Percentiles rank a stretch among this genome's conserved stretches.
Conservation (phyloP, 1,140 invertebrate genomes). For the Cotesia glomerata region DNA sequence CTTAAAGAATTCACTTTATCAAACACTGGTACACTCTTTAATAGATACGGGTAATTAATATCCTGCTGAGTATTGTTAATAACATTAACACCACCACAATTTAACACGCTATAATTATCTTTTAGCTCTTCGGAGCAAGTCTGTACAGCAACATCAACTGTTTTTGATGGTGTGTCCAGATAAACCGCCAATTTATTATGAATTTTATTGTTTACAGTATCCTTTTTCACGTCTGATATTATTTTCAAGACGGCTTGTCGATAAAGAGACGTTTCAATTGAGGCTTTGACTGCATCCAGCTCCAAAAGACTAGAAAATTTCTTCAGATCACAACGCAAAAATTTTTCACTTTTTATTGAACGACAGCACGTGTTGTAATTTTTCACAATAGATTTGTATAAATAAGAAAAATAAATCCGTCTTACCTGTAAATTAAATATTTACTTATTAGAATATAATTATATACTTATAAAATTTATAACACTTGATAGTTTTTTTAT, state of each 20-base stretch:
- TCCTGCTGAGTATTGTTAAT: constrained; percentile 15
- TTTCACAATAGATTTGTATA: constrained; percentile 46
- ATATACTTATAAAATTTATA: too few species aligned
- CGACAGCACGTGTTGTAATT: constrained; percentile 45
- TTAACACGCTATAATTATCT: constrained; percentile 1
- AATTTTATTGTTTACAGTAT: constrained; percentile 40
- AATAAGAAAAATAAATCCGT: constrained; percentile 47
- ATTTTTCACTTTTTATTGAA: constrained; percentile 27
- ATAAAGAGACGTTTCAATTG: constrained; percentile 44
- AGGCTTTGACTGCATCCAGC: constrained; percentile 41
- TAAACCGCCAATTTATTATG: constrained; percentile 44
- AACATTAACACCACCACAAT: constrained; percentile 17
- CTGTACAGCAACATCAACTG: constrained; percentile 41
- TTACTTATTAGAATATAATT: background rate
- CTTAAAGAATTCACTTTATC: too few species aligned
- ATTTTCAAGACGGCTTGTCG: constrained; percentile 48
- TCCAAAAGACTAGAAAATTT: constrained; percentile 46
- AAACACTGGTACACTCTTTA: too few species aligned
- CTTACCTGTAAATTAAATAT: constrained; percentile 42
- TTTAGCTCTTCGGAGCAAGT: constrained; percentile 34
- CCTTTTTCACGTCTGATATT: constrained; percentile 45
- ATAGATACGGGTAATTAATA: too few species aligned
- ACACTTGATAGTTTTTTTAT: too few species aligned
- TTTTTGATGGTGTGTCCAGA: constrained; percentile 38
- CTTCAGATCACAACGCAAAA: constrained; percentile 37